These are phyloP conservation scores for Triplophysa yarkandensis DNA, from an alignment of 2,797 vertebrate species.

Conservation along the genomic window DNA sequence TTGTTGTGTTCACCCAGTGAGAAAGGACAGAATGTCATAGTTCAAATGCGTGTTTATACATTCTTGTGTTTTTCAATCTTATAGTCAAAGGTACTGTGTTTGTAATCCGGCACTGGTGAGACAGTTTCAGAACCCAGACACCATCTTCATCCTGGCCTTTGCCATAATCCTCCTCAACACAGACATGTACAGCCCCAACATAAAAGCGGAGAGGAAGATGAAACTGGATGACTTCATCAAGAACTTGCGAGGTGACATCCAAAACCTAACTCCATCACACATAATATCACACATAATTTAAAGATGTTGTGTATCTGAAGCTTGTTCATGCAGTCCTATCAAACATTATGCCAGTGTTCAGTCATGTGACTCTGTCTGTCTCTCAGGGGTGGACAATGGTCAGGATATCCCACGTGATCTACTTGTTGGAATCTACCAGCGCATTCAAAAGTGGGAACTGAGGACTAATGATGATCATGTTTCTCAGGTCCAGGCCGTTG, in stretches of 20 bases:
- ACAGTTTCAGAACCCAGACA: conserved; percentile 95
- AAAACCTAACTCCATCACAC: background rate
- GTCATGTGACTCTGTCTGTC: conserved; percentile 19
- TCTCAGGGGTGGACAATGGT: conserved; percentile 86
- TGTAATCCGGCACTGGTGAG: conserved; percentile 93
- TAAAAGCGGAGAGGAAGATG: conserved; percentile 95
- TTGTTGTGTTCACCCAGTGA: too few species aligned
- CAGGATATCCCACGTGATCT: conserved; percentile 91
- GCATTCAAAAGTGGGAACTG: conserved; percentile 93
- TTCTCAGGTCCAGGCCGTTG: conserved; percentile 93
- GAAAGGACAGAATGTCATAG: too few species aligned
- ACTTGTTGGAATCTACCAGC: conserved; percentile 89
- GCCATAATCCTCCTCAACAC: conserved; percentile 98
- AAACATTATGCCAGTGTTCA: background rate
- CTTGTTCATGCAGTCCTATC: background rate
- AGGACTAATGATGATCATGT: conserved; percentile 95
- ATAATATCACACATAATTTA: background rate
- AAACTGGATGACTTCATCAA: conserved; percentile 96
- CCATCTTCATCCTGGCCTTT: conserved; percentile 96
- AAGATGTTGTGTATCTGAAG: conserved; percentile 10
- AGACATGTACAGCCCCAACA: conserved; percentile 96
- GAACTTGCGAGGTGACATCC: conserved; percentile 84
- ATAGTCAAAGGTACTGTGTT: conserved; percentile 92
- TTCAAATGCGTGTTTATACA: too few species aligned
- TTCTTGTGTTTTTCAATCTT: conserved; percentile 25